A percentile compares a stretch with the other conserved stretches of the same genome.
Evolutionary conservation across 2,888 invertebrate species (phyloP).

Genomic region (Oxytorus armatus): DNA sequence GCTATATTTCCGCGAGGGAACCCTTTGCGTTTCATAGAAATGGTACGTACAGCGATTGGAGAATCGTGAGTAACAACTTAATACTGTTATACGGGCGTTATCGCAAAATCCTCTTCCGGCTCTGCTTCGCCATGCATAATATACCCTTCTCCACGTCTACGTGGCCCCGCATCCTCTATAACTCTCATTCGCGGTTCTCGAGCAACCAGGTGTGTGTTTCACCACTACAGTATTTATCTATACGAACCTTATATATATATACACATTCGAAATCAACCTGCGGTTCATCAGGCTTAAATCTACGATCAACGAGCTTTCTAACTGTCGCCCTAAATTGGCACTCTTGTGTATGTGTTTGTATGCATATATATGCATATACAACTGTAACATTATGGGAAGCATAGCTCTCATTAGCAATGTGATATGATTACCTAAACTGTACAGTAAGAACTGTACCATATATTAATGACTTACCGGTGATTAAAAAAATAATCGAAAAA

Average conservation of each 20-base stretch:
- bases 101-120: conserved; percentile 78
- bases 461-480: too few relatives aligned
- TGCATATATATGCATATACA: conserved; percentile 3
- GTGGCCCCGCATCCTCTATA: conserved; percentile 31
- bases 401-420: conserved; percentile 30
- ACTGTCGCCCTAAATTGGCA: conserved; percentile 73
- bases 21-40: not conserved
- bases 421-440: too few relatives aligned
- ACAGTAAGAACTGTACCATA: too few relatives aligned
- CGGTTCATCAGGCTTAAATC: conserved; percentile 75
- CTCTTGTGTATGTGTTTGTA: conserved; percentile 14
- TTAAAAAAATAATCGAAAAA: too few relatives aligned
- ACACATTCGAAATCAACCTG: conserved; percentile 70
- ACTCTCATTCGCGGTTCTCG: conserved; percentile 55
- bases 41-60: conserved; percentile 9
- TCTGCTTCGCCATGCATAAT: conserved; percentile 42
- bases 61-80: conserved; percentile 71
- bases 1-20: not conserved
- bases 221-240: conserved; percentile 18
- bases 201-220: conserved; percentile 28
- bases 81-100: conserved; percentile 75
- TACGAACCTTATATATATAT: conserved; percentile 13
- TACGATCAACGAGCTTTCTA: conserved; percentile 76
- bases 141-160: conserved; percentile 4
- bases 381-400: conserved; percentile 33